Evolutionary conservation across 2,113 vertebrate genomes (phyloP).

Genomic region (Caracal caracal): DNA sequence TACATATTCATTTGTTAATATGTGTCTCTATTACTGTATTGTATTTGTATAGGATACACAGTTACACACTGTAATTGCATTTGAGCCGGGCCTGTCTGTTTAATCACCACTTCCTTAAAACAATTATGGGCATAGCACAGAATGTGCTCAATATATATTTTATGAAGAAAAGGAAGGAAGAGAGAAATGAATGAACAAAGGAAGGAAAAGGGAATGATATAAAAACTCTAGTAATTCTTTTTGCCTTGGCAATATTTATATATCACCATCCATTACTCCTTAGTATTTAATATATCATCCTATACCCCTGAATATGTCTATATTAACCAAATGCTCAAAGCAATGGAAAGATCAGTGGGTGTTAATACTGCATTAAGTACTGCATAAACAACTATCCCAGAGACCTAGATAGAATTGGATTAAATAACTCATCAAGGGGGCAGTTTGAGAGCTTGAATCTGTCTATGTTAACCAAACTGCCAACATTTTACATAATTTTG

Average conservation of each 20-base stretch:
- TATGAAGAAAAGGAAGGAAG: background rate
- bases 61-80: background rate
- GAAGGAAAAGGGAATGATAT: background rate
- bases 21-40: background rate
- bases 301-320: background rate
- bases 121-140: background rate
- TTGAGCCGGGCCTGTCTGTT: background rate
- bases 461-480: background rate
- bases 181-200: background rate
- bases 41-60: background rate
- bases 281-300: background rate
- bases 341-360: background rate
- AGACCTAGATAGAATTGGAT: background rate
- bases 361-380: background rate
- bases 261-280: background rate
- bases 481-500: background rate
- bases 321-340: no score
- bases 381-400: background rate
- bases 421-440: background rate
- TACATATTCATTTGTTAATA: background rate
- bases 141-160: background rate
- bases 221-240: background rate
- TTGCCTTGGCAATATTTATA: background rate
- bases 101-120: background rate
- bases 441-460: background rate